Evolutionary conservation across 2,797 vertebrate genomes (phyloP), one percentile per base, ranked within the genome.

Genomic region (Gastrophryne carolinensis): DNA sequence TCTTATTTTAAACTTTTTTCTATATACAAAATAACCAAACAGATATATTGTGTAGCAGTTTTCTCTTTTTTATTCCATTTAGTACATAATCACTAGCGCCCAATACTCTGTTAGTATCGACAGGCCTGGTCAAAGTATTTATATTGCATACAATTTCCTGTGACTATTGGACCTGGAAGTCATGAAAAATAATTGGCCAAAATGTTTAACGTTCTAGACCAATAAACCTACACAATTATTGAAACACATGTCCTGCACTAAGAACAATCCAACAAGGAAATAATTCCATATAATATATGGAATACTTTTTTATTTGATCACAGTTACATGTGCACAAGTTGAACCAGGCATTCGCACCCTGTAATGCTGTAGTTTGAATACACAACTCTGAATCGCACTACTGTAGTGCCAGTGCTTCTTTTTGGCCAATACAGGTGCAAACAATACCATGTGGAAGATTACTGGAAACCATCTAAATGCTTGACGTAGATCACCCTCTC

Each of bases 121-220:
- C 21, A 52, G 24, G 49, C 30, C 70, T 63, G 56, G 26, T 63
- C 44, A 52, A 30, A 27, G 26, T 63, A 50, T 61, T 52, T 37
- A 53, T 75, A 49, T 29, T 50, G n/a, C 6, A 58, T 24, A 30
- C 12, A 15, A 27, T 68, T 75, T 75, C 73, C 73, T 67, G 63
- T 19, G 50, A 23, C 6, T 19, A 53, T 68, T 35, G 21, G 41
- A 67, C n/a, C 17, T 65, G 34, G 34, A 39, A 64, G 53, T 37
- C 39, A 67, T 75, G 63, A 68, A 50, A 49, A 12, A 75, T 58
- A 57, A 58, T 60, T 49, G 32, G 27, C 63, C 62, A 49, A 50
- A 32, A 58, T 62, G 50, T 23, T 27, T 19, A 61, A 47, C 29
- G 21, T 71, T 58, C 37, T 44, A 44, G 15, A 35, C 8, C 17